Percentiles rank a stretch among this genome's conserved stretches.
Evolutionary conservation across 1,140 invertebrate genomes (phyloP).

Genomic region (Chrysomallon squamiferum): DNA sequence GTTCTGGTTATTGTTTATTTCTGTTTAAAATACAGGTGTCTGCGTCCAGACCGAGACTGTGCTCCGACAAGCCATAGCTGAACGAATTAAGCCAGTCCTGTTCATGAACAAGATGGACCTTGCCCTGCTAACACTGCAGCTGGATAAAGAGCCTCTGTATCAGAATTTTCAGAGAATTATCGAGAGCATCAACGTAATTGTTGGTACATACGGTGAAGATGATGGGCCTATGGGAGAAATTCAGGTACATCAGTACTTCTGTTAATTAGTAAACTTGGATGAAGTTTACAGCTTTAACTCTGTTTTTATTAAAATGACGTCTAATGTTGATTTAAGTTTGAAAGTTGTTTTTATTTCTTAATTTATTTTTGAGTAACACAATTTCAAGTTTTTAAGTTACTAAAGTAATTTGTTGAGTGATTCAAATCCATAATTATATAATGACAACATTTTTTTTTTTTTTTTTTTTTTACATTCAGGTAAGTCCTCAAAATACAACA

Average conservation of each 20-base stretch:
- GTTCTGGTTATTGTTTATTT: too few species aligned
- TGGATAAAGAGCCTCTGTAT: slow-evolving; percentile 93
- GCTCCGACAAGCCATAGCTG: slow-evolving; percentile 96
- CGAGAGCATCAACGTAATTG: slow-evolving; percentile 99
- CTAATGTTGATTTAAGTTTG: too few species aligned
- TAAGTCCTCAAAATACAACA: slow-evolving; percentile 96
- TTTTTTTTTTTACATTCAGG: slow-evolving; percentile 65
- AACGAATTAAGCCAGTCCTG: slow-evolving; percentile 97
- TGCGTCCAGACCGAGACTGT: slow-evolving; percentile 99
- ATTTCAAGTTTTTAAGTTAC: too few species aligned
- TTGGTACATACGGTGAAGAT: slow-evolving; percentile 98
- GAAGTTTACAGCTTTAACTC: background rate
- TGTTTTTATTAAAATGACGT: too few species aligned
- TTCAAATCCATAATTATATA: too few species aligned
- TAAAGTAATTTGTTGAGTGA: too few species aligned
- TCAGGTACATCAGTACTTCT: slow-evolving; percentile 25
- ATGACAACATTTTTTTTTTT: too few species aligned
- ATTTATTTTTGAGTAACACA: too few species aligned
- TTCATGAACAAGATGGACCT: slow-evolving; percentile 99
- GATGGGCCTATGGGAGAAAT: slow-evolving; percentile 96
- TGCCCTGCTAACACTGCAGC: slow-evolving; percentile 91
- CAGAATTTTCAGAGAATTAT: slow-evolving; percentile 99
- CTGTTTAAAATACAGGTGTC: too few species aligned
- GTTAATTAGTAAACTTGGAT: slow-evolving; percentile 16
- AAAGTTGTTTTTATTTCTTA: too few species aligned